Percentiles rank a stretch among this genome's conserved stretches.
phyloP scores from a whole-genome alignment of 2,888 invertebrate species.

The Melieria omissa region DNA sequence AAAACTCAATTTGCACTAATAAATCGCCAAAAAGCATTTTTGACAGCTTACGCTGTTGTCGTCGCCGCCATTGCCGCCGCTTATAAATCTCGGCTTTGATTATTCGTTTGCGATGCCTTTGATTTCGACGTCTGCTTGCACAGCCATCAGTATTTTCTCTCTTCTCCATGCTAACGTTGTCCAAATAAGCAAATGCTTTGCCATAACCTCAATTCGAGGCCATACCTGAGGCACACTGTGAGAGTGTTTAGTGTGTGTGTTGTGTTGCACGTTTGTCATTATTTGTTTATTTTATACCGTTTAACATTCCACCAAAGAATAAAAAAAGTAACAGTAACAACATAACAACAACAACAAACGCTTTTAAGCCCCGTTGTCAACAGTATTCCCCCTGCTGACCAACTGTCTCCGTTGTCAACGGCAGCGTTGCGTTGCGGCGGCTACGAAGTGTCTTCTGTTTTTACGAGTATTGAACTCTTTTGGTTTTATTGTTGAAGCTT shows the following conservation, averaged over 20 bases:
- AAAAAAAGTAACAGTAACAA: slow-evolving; percentile 27
- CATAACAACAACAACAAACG: not conserved
- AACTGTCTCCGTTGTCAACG: slow-evolving; percentile 29
- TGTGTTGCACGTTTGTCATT: slow-evolving; percentile 60
- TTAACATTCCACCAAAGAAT: slow-evolving; percentile 61
- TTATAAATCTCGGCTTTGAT: slow-evolving; percentile 52
- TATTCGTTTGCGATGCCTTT: slow-evolving; percentile 41
- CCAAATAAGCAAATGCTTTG: too few relatives aligned
- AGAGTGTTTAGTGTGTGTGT: slow-evolving; percentile 21
- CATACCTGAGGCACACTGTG: too few relatives aligned
- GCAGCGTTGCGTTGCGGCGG: not conserved
- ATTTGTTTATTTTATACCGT: slow-evolving; percentile 63
- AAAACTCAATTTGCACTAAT: slow-evolving; percentile 65
- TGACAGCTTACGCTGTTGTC: slow-evolving; percentile 60
- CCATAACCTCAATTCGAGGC: too few relatives aligned
- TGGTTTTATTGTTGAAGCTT: not conserved
- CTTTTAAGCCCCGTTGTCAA: too few relatives aligned
- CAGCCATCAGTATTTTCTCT: slow-evolving; percentile 19
- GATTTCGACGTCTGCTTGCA: slow-evolving; percentile 27
- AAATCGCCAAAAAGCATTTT: slow-evolving; percentile 63
- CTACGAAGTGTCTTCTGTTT: slow-evolving; percentile 13
- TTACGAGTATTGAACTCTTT: slow-evolving; percentile 28
- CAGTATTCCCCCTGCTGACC: slow-evolving; percentile 47
- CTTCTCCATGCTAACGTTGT: not conserved
- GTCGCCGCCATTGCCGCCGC: slow-evolving; percentile 44